phyloP scores from a whole-genome alignment of 2,888 invertebrate species.

The Sisyra nigra region DNA sequence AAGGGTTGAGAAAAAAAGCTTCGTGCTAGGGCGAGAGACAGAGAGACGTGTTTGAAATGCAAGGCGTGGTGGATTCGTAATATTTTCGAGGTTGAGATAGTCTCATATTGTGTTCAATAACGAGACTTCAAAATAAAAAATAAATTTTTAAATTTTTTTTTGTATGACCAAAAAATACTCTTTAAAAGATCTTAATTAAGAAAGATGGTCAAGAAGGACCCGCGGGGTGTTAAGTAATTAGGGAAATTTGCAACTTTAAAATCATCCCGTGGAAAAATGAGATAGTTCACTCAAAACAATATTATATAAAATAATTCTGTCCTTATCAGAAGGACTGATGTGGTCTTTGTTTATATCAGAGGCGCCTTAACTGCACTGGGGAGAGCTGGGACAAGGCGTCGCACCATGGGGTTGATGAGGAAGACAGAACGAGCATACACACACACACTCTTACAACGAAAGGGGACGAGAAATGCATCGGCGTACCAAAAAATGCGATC shows the following conservation, averaged over 20 bases:
- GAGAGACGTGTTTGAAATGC: too few relatives aligned
- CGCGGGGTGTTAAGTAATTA: too few relatives aligned
- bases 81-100: too few relatives aligned
- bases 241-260: constrained; percentile 1
- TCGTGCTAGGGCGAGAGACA: too few relatives aligned
- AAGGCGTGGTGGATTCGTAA: too few relatives aligned
- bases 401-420: not conserved
- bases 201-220: too few relatives aligned
- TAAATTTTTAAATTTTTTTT: too few relatives aligned
- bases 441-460: not conserved
- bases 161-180: too few relatives aligned
- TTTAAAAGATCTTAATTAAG: too few relatives aligned
- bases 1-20: too few relatives aligned
- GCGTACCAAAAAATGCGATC: constrained; percentile 33
- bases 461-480: constrained; percentile 18
- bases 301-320: not conserved
- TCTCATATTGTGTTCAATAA: too few relatives aligned
- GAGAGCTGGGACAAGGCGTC: not conserved
- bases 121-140: too few relatives aligned
- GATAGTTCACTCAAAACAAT: constrained; percentile 3
- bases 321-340: not conserved
- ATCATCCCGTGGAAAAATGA: constrained; percentile 1
- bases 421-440: not conserved
- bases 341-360: constrained; percentile 2
- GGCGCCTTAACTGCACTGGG: constrained; percentile 5